Base-by-base conservation (phyloP, 2,888 invertebrate genomes). In the Sinodicranocentrus sp. region DNA sequence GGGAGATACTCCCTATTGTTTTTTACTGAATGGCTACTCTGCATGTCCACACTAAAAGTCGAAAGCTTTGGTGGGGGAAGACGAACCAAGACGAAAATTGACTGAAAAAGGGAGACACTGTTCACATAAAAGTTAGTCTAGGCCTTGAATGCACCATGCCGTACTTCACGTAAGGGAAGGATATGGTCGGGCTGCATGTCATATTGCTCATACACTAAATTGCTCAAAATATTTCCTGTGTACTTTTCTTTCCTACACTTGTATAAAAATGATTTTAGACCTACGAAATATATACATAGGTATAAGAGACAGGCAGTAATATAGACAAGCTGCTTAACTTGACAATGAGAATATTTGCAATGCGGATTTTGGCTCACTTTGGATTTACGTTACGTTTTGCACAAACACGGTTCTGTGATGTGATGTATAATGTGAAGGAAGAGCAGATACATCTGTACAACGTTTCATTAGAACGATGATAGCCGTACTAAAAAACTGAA, bases 31-130 rank as follows among this genome's bases (percentile, higher is more conserved):
- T n/a, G n/a, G n/a, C n/a, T n/a, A n/a, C n/a, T n/a, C n/a, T n/a
- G n/a, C n/a, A n/a, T n/a, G n/a, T n/a, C n/a, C n/a, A n/a, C n/a
- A n/a, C n/a, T n/a, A n/a, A n/a, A n/a, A n/a, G n/a, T n/a, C n/a
- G n/a, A n/a, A n/a, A n/a, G n/a, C n/a, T n/a, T n/a, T n/a, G n/a
- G n/a, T n/a, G 33, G 33, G 5, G 10, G 33, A 33, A 33, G 33
- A 6, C 33, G 5, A 10, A 33, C 3, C 33, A 23, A 57, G 57
- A 19, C 57, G 6, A 54, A 57, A 57, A 23, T 21, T 57, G 57
- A 15, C 57, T 52, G 25, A 57, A 57, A 57, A 23, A 57, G 57
- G 57, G 57, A 57, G 57, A 57, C 57, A 57, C 23, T 13, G 39
- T 39, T 19, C 1, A 52, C 8, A 52, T 52, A 52, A 52, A n/a